Percentiles rank a stretch among this genome's conserved stretches.
These are phyloP conservation scores for Therioaphis trifolii DNA, from an alignment of 2,888 invertebrate species.

Conservation along the genomic window DNA sequence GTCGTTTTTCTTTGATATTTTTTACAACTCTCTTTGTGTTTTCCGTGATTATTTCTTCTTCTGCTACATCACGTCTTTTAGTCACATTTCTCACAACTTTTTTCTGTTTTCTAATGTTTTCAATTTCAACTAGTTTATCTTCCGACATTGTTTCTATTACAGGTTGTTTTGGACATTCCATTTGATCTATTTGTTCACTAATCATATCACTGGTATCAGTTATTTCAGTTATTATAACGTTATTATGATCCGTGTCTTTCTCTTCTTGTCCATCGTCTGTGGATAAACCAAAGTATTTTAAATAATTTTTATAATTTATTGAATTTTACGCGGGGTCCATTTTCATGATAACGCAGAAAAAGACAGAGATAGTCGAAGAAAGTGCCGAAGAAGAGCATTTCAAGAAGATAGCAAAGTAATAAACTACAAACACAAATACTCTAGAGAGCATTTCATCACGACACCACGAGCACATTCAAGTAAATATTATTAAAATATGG, in stretches of 20 bases:
- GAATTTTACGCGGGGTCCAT: background rate
- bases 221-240: constrained; percentile 68
- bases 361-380: constrained; percentile 37
- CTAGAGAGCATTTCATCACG: constrained; percentile 31
- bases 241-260: constrained; percentile 48
- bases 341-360: constrained; percentile 7
- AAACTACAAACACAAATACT: constrained; percentile 9
- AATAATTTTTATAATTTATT: constrained; percentile 8
- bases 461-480: constrained; percentile 32
- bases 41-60: constrained; percentile 64
- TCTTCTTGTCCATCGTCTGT: constrained; percentile 49
- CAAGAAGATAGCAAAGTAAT: background rate
- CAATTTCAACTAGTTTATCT: background rate
- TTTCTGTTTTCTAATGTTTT: constrained; percentile 68
- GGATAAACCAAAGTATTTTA: constrained; percentile 52
- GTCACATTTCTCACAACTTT: constrained; percentile 67
- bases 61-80: constrained; percentile 64
- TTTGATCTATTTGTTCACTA: constrained; percentile 63
- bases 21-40: constrained; percentile 8
- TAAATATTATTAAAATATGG: no score
- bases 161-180: background rate
- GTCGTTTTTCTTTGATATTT: constrained; percentile 37
- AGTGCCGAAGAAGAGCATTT: constrained; percentile 23
- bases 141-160: background rate
- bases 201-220: constrained; percentile 39